Conservation (phyloP, 2,797 vertebrate species). For the Garrulus glandarius region DNA sequence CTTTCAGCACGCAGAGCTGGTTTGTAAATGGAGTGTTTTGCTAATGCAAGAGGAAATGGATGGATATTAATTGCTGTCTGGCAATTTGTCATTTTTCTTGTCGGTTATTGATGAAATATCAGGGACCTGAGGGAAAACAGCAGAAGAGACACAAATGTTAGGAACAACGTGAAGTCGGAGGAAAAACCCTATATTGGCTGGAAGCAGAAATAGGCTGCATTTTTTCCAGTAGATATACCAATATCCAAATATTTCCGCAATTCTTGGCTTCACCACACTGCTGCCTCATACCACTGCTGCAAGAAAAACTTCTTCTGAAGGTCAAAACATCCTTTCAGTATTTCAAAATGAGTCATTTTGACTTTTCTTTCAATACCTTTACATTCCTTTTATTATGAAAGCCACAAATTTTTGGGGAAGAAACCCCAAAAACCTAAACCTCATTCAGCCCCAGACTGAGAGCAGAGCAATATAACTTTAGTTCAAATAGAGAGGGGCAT, state of each 20-base stretch:
- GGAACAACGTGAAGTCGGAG: neutral
- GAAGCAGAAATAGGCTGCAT: neutral
- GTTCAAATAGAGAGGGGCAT: fast-evolving
- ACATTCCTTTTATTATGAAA: neutral
- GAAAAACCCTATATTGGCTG: neutral
- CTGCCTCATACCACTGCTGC: neutral
- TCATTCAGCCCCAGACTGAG: neutral
- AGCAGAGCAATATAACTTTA: neutral
- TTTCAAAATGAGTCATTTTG: neutral
- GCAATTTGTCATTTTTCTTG: neutral
- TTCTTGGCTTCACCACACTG: neutral
- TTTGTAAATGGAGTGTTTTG: neutral
- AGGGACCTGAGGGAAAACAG: neutral
- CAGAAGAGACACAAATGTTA: neutral
- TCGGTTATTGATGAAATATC: neutral
- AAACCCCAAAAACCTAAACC: neutral
- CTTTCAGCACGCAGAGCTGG: neutral
- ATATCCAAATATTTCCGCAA: neutral
- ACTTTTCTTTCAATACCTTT: neutral
- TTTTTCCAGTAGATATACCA: neutral
- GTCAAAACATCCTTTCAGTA: neutral
- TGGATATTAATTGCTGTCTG: slow-evolving; percentile 11
- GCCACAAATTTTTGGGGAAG: fast-evolving
- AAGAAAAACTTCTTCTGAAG: neutral
- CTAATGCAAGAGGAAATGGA: neutral